Percentiles rank a stretch among this genome's conserved stretches.
These are phyloP conservation scores for Amphipyra tragopoginis DNA, from an alignment of 2,888 invertebrate species.

Conservation along the genomic window DNA sequence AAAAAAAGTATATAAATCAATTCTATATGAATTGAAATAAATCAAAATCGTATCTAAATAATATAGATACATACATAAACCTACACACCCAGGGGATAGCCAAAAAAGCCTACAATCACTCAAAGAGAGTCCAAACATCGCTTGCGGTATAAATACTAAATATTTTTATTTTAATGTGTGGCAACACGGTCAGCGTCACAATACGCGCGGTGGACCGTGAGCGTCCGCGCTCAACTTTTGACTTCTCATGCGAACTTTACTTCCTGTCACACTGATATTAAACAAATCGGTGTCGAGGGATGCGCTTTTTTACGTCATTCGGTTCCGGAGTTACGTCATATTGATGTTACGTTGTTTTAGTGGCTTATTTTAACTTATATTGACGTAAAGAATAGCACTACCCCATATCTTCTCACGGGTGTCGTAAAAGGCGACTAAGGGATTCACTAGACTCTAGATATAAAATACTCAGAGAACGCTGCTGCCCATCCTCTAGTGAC, in stretches of 20 bases:
- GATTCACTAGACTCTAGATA: no score
- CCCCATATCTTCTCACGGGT: no score
- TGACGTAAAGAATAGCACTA: no score
- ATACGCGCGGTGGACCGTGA: not conserved
- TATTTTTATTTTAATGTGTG: not conserved
- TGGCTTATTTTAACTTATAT: no score
- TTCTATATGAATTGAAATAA: no score
- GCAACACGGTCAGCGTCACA: not conserved
- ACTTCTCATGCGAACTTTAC: constrained; percentile 21
- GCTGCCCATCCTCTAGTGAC: no score
- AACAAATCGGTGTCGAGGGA: constrained; percentile 34
- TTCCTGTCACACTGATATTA: constrained; percentile 25
- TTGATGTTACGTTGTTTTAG: not conserved
- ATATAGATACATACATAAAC: no score
- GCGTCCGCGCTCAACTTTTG: constrained; percentile 2
- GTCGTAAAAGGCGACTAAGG: no score
- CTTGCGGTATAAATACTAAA: constrained; percentile 8
- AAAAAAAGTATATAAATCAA: no score
- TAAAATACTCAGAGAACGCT: no score
- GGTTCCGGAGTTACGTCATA: not conserved
- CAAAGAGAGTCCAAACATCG: constrained; percentile 17
- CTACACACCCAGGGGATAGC: constrained; percentile 9
- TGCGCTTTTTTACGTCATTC: not conserved
- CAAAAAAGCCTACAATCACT: not conserved
- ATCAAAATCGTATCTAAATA: no score